A percentile compares a stretch with the other conserved stretches of the same genome.
Evolutionary conservation across 1,140 invertebrate species (phyloP).

Genomic region (Diorhabda carinulata): DNA sequence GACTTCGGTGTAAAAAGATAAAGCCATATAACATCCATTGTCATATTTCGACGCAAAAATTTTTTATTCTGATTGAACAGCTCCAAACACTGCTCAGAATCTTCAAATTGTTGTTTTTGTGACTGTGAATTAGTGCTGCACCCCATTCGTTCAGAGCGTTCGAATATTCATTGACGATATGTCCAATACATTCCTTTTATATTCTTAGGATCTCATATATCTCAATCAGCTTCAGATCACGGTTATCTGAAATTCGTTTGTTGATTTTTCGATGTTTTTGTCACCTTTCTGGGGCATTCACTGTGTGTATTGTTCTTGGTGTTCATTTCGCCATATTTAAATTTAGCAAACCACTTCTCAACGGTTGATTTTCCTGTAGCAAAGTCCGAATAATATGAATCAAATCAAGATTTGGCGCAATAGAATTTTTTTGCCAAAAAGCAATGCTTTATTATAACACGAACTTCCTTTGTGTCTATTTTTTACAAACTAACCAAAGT

Average conservation of each 20-base stretch:
- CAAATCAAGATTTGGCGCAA: background rate
- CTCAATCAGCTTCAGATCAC: background rate
- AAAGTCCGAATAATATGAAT: background rate
- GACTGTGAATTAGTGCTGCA: too few relatives aligned
- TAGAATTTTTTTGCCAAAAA: background rate
- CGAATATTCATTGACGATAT: too few relatives aligned
- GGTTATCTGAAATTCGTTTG: background rate
- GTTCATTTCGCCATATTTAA: background rate
- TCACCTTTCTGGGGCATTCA: background rate
- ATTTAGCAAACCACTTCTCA: background rate
- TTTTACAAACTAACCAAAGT: background rate
- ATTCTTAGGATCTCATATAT: too few relatives aligned
- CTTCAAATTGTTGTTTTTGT: background rate
- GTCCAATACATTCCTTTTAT: too few relatives aligned
- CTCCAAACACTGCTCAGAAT: background rate
- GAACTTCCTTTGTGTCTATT: background rate
- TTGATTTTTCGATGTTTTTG: background rate
- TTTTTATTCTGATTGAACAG: background rate
- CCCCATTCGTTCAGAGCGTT: too few relatives aligned
- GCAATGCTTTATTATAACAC: background rate
- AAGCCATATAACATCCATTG: background rate
- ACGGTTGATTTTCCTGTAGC: background rate
- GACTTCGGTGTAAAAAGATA: background rate
- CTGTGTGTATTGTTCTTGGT: background rate
- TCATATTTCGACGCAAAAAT: background rate